Evolutionary conservation across 2,113 vertebrate species (phyloP), one percentile per base, ranked within the genome.

Genomic region (Sinocyclocheilus maitianheensis): DNA sequence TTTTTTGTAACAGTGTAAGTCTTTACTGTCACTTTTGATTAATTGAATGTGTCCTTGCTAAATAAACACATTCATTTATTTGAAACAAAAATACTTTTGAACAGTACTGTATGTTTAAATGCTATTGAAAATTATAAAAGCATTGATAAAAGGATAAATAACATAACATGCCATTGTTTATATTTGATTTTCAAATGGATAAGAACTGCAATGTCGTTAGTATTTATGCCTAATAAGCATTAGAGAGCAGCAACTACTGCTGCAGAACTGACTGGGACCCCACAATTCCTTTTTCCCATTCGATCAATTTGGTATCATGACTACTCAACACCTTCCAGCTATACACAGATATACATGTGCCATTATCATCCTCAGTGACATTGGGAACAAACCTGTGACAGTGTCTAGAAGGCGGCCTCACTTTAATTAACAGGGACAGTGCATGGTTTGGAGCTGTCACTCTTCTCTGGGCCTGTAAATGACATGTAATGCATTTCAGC

Each of bases 381-480:
- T 91, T 93, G 88, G 87, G 91, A 92, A 93, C 88, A 92, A 83
- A 89, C 92, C 89, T 63, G 88, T 94, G 94, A 91, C 93, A 91
- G 84, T 87, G 83, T 92, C 88, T 89, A 91, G 90, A 89, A 85
- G 89, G 90, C 89, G 90, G 90, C 92, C 88, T 92, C 91, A 92
- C 92, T 63, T 91, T 94, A 94, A 94, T 92, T 91, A 91, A 93
- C 77, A 91, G 77, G 86, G 92, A 93, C 93, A 94, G 91, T 87
- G 86, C 89, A 89, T 93, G 86, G 90, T 91, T 93, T 91, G 87
- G 89, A 92, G 92, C 92, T 92, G 92, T 90, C 88, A 87, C 81
- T 91, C 89, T 82, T 62, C 53, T 90, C 87, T 90, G 89, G 88
- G 84, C 89, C 84, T 88, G 77, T 62, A 37, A 88, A 89, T 94